Evolutionary conservation across 2,888 invertebrate species (phyloP), one percentile per base, ranked within the genome.

Genomic region (Nipponacmea schrenckii): DNA sequence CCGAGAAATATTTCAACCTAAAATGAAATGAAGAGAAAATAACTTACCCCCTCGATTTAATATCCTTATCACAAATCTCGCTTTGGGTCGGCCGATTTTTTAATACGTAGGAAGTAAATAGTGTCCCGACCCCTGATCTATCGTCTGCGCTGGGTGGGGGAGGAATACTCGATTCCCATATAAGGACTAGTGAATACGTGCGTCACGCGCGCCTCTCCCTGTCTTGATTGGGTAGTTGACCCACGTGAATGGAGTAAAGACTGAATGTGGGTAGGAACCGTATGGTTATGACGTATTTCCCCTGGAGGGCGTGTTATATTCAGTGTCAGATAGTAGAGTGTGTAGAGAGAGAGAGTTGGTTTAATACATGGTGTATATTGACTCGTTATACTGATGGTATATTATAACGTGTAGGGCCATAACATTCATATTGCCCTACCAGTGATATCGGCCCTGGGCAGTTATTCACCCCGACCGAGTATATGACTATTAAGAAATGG

Each of bases 161-260:
- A 74, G 78, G 67, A 71, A 67, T 72, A 74, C 72, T 73, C 70
- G 78, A 80, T 79, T 77, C 79, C 83, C 81, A 79, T 81, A 83
- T 81, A 81, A 80, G 83, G 82, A 70, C 76, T 65, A 72, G 69
- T 75, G 73, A 74, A 69, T 74, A 69, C 74, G 70, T 75, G 79
- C 80, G 80, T 80, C 80, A 80, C 68, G 64, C 66, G 68, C 70
- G 79, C 76, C 75, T 74, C 74, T 78, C 83, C 81, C 75, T 67
- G 74, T 73, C 78, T 72, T 79, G 80, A 81, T 83, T 81, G 83
- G 81, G 79, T 76, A 77, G 79, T 77, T 79, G 77, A 78, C 81
- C 83, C 83, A 83, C 83, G 83, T 83, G 83, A 76, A 81, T 77
- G 70, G 76, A 77, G 76, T 78, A 76, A 77, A 62, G 64, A 50